Conservation (phyloP, 2,888 invertebrate genomes). For the Dyspetes luteomarginatus region DNA sequence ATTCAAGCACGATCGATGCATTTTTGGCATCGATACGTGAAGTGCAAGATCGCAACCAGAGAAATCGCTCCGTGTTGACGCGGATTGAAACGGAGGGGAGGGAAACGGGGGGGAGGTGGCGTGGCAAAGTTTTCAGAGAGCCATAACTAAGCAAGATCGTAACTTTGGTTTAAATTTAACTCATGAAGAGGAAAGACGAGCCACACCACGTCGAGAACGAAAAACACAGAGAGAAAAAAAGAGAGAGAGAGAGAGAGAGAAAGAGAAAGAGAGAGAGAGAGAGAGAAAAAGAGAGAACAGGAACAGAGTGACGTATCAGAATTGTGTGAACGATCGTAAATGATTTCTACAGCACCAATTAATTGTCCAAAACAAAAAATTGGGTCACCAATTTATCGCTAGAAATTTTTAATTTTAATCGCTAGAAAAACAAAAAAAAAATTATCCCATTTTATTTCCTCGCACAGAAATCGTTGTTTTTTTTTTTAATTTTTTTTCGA, state of each 20-base stretch:
- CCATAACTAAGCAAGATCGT: slow-evolving; percentile 65
- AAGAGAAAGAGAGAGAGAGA: background rate
- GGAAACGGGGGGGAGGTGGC: background rate
- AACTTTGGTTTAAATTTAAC: slow-evolving; percentile 65
- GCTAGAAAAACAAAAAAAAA: too few relatives aligned
- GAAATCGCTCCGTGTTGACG: slow-evolving; percentile 13
- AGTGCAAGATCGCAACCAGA: too few relatives aligned
- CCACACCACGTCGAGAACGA: slow-evolving; percentile 4
- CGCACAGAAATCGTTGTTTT: too few relatives aligned
- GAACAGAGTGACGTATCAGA: background rate
- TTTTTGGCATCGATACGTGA: too few relatives aligned
- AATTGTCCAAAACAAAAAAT: too few relatives aligned
- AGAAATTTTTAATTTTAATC: too few relatives aligned
- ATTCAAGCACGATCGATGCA: too few relatives aligned
- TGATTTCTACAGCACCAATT: too few relatives aligned
- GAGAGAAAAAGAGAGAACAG: background rate
- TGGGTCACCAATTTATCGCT: too few relatives aligned
- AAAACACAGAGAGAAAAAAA: slow-evolving; percentile 1
- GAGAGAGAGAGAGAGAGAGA: background rate
- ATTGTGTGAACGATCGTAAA: too few relatives aligned
- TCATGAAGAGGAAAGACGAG: slow-evolving; percentile 12
- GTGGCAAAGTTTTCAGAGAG: slow-evolving; percentile 59
- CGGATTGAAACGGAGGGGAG: slow-evolving; percentile 1
- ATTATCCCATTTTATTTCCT: too few relatives aligned
- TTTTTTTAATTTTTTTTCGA: too few relatives aligned